These are phyloP conservation scores for Caenorhabditis sp. DNA, from an alignment of 2,888 invertebrate genomes.

Conservation along the genomic window DNA sequence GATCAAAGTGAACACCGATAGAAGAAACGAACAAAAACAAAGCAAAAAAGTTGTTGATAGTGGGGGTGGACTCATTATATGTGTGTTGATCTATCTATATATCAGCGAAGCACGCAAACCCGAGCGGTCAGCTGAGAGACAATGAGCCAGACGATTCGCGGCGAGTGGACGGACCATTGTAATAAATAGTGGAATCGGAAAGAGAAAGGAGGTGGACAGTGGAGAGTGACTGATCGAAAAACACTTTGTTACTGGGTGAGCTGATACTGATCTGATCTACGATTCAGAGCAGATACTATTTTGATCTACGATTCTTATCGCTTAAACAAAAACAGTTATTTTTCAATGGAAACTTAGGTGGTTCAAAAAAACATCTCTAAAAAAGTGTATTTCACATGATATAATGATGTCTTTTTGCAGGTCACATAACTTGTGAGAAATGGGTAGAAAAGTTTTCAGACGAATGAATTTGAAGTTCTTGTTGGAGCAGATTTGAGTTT, in stretches of 20 bases:
- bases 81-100: constrained; percentile 48
- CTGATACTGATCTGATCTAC: neutral
- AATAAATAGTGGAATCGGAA: constrained; percentile 42
- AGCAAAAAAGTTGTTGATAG: constrained; percentile 22
- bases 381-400: too few species aligned
- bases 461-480: neutral
- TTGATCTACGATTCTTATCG: too few species aligned
- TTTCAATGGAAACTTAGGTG: too few species aligned
- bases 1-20: too few species aligned
- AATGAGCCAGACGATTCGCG: constrained; percentile 30
- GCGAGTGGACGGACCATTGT: constrained; percentile 39
- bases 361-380: too few species aligned
- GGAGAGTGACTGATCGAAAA: constrained; percentile 52
- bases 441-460: constrained; percentile 20
- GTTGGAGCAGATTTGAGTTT: neutral
- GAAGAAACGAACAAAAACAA: constrained; percentile 14
- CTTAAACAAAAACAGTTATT: too few species aligned
- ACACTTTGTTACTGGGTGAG: constrained; percentile 36
- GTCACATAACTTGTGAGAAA: constrained; percentile 1
- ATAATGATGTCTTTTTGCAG: too few species aligned
- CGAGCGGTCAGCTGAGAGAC: constrained; percentile 55
- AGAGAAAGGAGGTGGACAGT: constrained; percentile 47
- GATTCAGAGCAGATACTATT: neutral
- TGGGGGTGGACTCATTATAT: constrained; percentile 26
- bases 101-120: constrained; percentile 36